Conservation (phyloP, 2,113 vertebrate species). For the Notechis scutatus region DNA sequence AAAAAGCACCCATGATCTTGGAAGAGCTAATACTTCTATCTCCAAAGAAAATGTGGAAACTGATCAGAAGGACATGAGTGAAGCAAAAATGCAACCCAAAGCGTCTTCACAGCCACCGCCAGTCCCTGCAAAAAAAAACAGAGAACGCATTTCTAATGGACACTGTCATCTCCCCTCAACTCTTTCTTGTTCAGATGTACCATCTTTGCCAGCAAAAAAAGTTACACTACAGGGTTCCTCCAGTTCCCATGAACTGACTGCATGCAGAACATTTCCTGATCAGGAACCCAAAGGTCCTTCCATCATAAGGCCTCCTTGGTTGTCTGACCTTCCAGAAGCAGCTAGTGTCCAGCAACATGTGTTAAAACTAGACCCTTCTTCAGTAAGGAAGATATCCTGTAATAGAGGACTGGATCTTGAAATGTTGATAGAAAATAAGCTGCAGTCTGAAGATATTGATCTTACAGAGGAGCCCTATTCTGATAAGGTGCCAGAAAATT, state of each 20-base stretch:
- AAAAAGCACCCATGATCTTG: conserved; percentile 57
- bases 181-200: conserved; percentile 68
- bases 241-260: conserved; percentile 58
- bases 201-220: conserved; percentile 77
- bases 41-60: conserved; percentile 59
- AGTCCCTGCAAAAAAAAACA: conserved; percentile 92
- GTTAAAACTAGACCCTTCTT: conserved; percentile 73
- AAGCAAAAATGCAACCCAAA: conserved; percentile 77
- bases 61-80: conserved; percentile 56
- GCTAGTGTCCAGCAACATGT: conserved; percentile 77
- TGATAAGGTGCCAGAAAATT: conserved; percentile 77
- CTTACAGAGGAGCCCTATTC: conserved; percentile 97
- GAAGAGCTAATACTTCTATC: conserved; percentile 49
- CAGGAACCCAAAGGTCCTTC: conserved; percentile 69
- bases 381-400: conserved; percentile 80
- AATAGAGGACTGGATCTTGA: conserved; percentile 80
- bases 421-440: conserved; percentile 82
- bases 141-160: conserved; percentile 88
- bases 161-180: conserved; percentile 71
- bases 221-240: conserved; percentile 58
- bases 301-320: conserved; percentile 80
- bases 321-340: conserved; percentile 71
- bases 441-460: conserved; percentile 86
- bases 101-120: conserved; percentile 88
- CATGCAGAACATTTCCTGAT: conserved; percentile 51